Conservation (phyloP, 2,888 invertebrate genomes). For the Epinotia bilunana region DNA sequence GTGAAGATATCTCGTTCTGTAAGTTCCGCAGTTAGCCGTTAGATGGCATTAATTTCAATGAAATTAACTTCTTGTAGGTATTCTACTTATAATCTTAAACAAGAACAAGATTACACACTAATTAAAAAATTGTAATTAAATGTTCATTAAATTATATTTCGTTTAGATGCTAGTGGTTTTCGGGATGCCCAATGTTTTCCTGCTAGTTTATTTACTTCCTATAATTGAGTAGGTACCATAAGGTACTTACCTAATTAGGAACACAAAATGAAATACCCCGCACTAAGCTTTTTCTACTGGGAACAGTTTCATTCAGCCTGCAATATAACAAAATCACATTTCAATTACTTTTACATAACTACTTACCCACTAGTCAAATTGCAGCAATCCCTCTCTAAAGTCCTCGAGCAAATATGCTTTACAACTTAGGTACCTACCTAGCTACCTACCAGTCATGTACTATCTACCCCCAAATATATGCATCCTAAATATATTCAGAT, state of each 20-base stretch:
- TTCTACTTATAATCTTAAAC: background rate
- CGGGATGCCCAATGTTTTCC: too few relatives aligned
- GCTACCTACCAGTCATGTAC: background rate
- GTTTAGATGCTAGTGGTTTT: too few relatives aligned
- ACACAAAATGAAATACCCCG: too few relatives aligned
- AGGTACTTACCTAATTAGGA: too few relatives aligned
- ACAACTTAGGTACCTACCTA: background rate
- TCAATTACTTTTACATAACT: background rate
- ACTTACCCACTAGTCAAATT: background rate
- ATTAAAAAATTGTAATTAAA: background rate
- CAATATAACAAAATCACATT: too few relatives aligned
- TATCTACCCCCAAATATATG: slow-evolving; percentile 5
- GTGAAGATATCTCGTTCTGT: background rate
- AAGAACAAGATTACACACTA: background rate
- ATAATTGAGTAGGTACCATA: too few relatives aligned
- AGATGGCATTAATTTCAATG: background rate
- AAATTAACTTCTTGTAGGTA: background rate
- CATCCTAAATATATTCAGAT: slow-evolving; percentile 16
- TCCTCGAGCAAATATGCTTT: too few relatives aligned
- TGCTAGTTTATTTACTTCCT: too few relatives aligned
- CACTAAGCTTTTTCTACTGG: background rate
- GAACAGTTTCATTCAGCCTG: background rate
- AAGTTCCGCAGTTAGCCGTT: slow-evolving; percentile 5
- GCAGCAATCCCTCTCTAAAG: too few relatives aligned
- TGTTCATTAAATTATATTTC: too few relatives aligned